These are phyloP conservation scores for Pocillopora grandis DNA, from an alignment of 92 coral and sea anemone genomes.

Conservation along the genomic window DNA sequence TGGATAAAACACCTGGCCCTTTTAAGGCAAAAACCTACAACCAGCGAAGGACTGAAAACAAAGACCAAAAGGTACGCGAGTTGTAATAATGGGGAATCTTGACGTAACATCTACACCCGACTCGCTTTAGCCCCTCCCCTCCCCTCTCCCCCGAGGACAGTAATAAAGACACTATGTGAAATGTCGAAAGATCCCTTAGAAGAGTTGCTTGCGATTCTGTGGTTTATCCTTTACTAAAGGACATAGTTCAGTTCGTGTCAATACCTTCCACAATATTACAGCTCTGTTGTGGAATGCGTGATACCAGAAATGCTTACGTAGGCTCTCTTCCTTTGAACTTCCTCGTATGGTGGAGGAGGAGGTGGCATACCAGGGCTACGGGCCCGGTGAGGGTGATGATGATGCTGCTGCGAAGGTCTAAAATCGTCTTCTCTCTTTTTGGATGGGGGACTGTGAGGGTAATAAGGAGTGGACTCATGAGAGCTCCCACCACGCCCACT, in stretches of 20 bases:
- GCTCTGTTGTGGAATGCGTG: conserved; percentile 62
- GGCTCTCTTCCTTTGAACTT: conserved; percentile 23
- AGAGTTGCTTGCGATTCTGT: too few relatives aligned
- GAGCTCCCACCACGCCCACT: conserved; percentile 80
- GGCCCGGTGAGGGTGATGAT: conserved; percentile 20
- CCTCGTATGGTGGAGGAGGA: conserved; percentile 41
- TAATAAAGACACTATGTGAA: not conserved
- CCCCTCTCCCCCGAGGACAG: not conserved
- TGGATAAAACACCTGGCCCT: too few relatives aligned
- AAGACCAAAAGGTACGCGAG: not conserved
- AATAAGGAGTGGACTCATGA: conserved; percentile 75
- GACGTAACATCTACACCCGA: not conserved
- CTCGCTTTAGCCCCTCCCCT: not conserved
- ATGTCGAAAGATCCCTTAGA: not conserved
- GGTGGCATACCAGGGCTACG: conserved; percentile 38
- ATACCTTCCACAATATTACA: not conserved
- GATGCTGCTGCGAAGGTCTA: not conserved
- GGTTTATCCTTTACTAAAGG: not conserved
- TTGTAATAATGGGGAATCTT: too few relatives aligned
- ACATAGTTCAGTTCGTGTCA: too few relatives aligned
- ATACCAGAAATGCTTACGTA: conserved; percentile 52
- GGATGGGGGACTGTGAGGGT: conserved; percentile 54
- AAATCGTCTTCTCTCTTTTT: conserved; percentile 17
- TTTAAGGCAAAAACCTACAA: too few relatives aligned
- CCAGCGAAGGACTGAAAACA: not conserved